Base-by-base conservation (phyloP, 2,888 invertebrate genomes). In the Chironomus riparius region DNA sequence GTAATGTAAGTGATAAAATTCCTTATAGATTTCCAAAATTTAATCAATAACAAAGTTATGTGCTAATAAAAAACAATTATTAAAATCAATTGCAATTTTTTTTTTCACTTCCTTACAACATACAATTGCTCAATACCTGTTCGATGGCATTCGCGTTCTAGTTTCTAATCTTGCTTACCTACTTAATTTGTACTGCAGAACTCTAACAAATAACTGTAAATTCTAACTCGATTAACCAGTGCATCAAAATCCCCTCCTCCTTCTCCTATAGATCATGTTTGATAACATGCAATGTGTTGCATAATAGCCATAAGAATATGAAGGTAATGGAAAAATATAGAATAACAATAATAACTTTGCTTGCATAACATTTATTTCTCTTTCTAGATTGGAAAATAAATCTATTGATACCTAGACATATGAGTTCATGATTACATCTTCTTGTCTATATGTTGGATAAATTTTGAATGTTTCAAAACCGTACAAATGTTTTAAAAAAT, bases 161-260 rank as follows among this genome's bases (percentile, higher is more conserved):
- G 1, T 56, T 18, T 56, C 6, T 18, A 56, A 56, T 3, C 18
- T 65, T 13, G 13, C 13, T 65, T 65, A 65, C 13, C 24, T 65
- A 65, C 21, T 13, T 65, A 24, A n/a, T 48, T 68, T 38, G 68
- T 74, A 68, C 74, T 68, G 74, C 74, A 65, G 74, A 74, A 68
- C 74, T 28, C 65, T 74, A 74, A 74, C 68, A 74, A 74, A 68
- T 74, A 74, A 74, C 74, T 74, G 74, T 74, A 74, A 13, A 74
- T 74, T 74, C 68, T 74, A 74, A 65, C 68, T 28, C 48, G 68
- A 74, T 47, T 74, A 74, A 74, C 74, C 47, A 22, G 74, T 21
- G 68, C 62, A 74, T 68, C 47, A n/a, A 65, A 28, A 15, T 56
- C 6, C 18, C n/a, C n/a, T 15, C 28, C 5, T 28, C 38, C 50